Percentiles rank a stretch among this genome's conserved stretches.
These are phyloP conservation scores for Yponomeuta evonymella DNA, from an alignment of 2,888 invertebrate species.

Conservation along the genomic window DNA sequence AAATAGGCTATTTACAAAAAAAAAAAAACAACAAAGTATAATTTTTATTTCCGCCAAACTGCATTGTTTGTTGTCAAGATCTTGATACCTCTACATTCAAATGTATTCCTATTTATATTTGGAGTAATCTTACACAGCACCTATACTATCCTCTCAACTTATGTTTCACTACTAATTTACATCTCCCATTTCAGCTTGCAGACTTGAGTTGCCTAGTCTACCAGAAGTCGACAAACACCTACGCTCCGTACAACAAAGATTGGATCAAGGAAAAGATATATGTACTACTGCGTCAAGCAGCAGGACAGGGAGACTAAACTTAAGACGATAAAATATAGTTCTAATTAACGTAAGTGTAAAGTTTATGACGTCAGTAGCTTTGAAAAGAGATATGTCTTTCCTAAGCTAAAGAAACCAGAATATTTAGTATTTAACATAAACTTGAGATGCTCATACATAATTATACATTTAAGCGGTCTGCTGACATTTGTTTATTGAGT, in stretches of 20 bases:
- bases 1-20: too few species aligned
- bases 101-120: too few species aligned
- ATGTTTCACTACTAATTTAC: background rate
- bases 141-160: background rate
- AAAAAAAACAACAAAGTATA: too few species aligned
- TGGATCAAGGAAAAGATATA: constrained; percentile 99
- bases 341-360: background rate
- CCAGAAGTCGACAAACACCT: constrained; percentile 95
- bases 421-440: too few species aligned
- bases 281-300: constrained; percentile 93
- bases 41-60: too few species aligned
- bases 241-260: constrained; percentile 98
- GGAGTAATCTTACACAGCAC: too few species aligned
- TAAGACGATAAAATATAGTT: background rate
- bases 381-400: background rate
- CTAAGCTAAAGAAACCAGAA: too few species aligned
- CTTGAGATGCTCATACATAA: too few species aligned
- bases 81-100: too few species aligned
- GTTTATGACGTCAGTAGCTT: background rate
- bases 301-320: constrained; percentile 73
- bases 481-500: too few species aligned
- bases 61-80: too few species aligned
- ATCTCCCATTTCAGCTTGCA: constrained; percentile 76
- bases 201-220: constrained; percentile 98
- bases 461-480: too few species aligned